A percentile compares a stretch with the other conserved stretches of the same genome.
phyloP scores from a whole-genome alignment of 2,888 invertebrate species.

The Cataglyphis livida region DNA sequence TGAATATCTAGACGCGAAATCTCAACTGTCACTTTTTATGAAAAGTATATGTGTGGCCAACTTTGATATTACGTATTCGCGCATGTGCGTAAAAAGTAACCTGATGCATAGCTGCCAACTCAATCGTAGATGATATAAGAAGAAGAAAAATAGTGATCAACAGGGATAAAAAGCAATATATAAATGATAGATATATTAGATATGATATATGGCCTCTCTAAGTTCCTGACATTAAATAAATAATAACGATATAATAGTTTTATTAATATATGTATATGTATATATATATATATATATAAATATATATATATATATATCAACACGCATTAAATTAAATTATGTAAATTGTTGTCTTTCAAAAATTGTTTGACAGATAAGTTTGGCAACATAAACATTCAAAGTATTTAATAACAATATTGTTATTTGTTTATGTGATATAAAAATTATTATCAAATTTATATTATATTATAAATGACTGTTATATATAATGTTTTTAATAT shows the following conservation, averaged over 20 bases:
- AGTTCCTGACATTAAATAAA: conserved; percentile 37
- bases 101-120: not conserved
- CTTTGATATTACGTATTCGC: not conserved
- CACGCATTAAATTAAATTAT: not conserved
- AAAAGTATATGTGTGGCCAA: too few species aligned
- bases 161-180: conserved; percentile 40
- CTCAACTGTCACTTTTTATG: too few species aligned
- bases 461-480: conserved; percentile 1
- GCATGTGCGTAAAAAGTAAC: not conserved
- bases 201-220: not conserved
- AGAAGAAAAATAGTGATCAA: not conserved
- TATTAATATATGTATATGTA: not conserved
- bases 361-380: not conserved
- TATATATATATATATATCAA: not conserved
- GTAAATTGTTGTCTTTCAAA: not conserved
- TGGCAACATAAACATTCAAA: conserved; percentile 56
- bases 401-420: not conserved
- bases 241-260: not conserved
- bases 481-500: not conserved
- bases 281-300: too few species aligned
- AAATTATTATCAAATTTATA: not conserved
- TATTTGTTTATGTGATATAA: not conserved
- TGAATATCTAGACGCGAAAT: not conserved
- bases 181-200: conserved; percentile 44
- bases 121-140: not conserved